phyloP scores from a whole-genome alignment of 2,888 invertebrate species.

The Chrysolina oricalcia region DNA sequence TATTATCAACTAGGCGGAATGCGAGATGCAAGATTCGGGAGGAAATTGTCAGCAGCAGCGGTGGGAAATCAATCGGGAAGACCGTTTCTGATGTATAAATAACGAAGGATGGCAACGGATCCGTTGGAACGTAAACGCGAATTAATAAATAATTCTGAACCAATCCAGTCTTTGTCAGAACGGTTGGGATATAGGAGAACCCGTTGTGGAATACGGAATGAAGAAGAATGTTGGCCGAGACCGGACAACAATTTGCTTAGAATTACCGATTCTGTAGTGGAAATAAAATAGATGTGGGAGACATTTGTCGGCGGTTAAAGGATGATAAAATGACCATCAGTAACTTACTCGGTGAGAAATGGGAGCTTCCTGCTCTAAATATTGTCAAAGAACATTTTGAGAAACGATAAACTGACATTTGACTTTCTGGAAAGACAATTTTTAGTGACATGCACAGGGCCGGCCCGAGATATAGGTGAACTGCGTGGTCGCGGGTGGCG shows the following conservation, averaged over 20 bases:
- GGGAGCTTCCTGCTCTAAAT: too few relatives aligned
- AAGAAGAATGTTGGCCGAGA: not conserved
- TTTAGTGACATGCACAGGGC: too few relatives aligned
- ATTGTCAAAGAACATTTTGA: too few relatives aligned
- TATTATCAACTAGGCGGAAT: conserved; percentile 39
- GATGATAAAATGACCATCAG: too few relatives aligned
- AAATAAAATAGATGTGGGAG: too few relatives aligned
- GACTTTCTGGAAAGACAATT: too few relatives aligned
- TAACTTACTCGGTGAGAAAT: too few relatives aligned
- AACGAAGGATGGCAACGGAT: conserved; percentile 9
- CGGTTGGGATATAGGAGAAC: not conserved
- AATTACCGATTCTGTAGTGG: too few relatives aligned
- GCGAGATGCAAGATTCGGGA: conserved; percentile 32
- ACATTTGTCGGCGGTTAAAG: too few relatives aligned
- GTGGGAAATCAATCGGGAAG: conserved; percentile 34
- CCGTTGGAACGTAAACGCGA: conserved; percentile 6
- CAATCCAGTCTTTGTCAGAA: not conserved
- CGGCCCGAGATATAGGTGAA: too few relatives aligned
- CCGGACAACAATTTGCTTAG: not conserved
- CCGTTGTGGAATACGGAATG: not conserved
- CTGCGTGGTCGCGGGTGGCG: too few relatives aligned
- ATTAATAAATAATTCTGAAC: conserved; percentile 1
- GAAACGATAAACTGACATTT: too few relatives aligned
- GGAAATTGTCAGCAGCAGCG: conserved; percentile 39
- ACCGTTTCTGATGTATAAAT: conserved; percentile 15